Evolutionary conservation across 2,113 vertebrate genomes (phyloP).

Genomic region (Dryoscopus gambensis): DNA sequence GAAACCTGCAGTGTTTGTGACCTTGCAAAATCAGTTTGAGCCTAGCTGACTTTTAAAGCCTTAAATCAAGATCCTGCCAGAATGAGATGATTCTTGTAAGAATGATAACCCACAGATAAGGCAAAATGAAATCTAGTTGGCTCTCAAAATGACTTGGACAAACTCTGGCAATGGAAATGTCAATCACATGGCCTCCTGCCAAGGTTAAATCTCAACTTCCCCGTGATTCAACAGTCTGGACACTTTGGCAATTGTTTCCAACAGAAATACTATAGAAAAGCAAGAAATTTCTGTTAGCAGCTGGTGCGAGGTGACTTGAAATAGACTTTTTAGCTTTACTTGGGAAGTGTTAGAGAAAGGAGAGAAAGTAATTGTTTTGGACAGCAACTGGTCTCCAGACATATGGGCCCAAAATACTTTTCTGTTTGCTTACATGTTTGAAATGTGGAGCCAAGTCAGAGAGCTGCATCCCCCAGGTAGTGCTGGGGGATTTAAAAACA

Average conservation of each 20-base stretch:
- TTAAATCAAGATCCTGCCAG: slow-evolving; percentile 73
- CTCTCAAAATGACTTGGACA: slow-evolving; percentile 57
- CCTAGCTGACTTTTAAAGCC: slow-evolving; percentile 58
- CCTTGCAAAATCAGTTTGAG: slow-evolving; percentile 73
- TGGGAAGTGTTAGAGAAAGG: background rate
- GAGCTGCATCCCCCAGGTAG: background rate
- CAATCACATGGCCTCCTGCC: slow-evolving; percentile 57
- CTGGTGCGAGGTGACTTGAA: slow-evolving; percentile 8
- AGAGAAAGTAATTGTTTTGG: background rate
- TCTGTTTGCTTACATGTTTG: background rate
- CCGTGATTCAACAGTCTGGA: slow-evolving; percentile 16
- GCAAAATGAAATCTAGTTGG: slow-evolving; percentile 64
- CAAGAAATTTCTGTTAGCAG: slow-evolving; percentile 10
- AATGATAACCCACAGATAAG: slow-evolving; percentile 72
- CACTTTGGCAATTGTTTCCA: slow-evolving; percentile 40
- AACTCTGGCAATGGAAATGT: slow-evolving; percentile 65
- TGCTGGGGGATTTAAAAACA: background rate
- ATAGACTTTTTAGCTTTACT: background rate
- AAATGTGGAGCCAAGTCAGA: background rate
- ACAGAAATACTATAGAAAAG: background rate
- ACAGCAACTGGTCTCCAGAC: background rate
- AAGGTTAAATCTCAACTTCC: slow-evolving; percentile 64
- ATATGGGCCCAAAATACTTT: background rate
- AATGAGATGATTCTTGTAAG: slow-evolving; percentile 63
- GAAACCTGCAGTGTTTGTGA: slow-evolving; percentile 44